Evolutionary conservation across 2,797 vertebrate genomes (phyloP), one percentile per base, ranked within the genome.

Genomic region (Liasis olivaceus): DNA sequence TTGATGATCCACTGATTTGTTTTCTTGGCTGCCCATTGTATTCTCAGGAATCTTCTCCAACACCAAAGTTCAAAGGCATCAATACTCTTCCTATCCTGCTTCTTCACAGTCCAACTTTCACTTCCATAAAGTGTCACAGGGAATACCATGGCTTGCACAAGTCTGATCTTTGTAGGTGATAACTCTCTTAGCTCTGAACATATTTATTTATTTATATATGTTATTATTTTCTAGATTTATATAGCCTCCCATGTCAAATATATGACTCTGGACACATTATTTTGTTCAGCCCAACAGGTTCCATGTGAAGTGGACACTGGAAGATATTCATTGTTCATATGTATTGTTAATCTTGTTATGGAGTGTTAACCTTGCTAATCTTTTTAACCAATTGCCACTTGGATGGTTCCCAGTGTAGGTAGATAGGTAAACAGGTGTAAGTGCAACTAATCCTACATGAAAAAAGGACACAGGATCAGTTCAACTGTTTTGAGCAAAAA

Each of bases 371-470:
- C 36, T 77, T 77, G 17, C 59, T 60, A 60, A 60, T 20, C 90
- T 62, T 89, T 93, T 95, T 95, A 94, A 1, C 60, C 36, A 93
- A 81, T 89, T 89, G 93, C 91, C 0, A 28, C 88, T 86, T 9
- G 0, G 69, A 88, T 89, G 0, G 0, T 85, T 95, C 87, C 69
- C 0, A 0, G 81, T 88, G 81, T 91, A 94, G 92, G 87, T 91
- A 88, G 62, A 31, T 88, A 24, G 17, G 0, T 11, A 77, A 66
- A 28, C 77, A 91, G 77, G 87, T 89, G 94, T 90, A 93, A 91
- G 86, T 36, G 47, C 84, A 93, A 91, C 54, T 95, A 95, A 95
- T 96, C 94, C 87, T 66, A 11, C 9, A 58, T 88, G 89, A 94
- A 92, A 90, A 0, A 0, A 92, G 91, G 24, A 58, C 24, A 81